Percentiles rank a stretch among this genome's conserved stretches.
Evolutionary conservation across 2,888 invertebrate genomes (phyloP).

Genomic region (Labia minor): DNA sequence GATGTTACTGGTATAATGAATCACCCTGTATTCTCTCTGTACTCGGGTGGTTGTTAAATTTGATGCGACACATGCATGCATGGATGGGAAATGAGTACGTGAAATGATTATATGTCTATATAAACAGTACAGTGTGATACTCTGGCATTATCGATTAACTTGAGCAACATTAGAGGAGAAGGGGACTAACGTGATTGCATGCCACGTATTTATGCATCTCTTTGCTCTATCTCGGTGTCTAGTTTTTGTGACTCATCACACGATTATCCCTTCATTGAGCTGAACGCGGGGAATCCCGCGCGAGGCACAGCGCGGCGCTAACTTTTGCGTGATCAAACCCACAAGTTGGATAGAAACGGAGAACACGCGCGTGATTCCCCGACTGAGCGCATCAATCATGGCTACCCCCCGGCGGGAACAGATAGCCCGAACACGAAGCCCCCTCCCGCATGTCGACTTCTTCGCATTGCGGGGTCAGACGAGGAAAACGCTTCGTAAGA

Average conservation of each 20-base stretch:
- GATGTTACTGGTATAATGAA: neutral
- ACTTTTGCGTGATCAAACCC: neutral
- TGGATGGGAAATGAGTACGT: slow-evolving; percentile 8
- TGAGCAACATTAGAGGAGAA: neutral
- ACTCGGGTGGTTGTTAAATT: neutral
- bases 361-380: neutral
- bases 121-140: slow-evolving; percentile 1
- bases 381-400: slow-evolving; percentile 1
- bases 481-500: neutral
- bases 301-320: slow-evolving; percentile 2
- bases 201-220: slow-evolving; percentile 13
- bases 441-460: neutral
- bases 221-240: neutral
- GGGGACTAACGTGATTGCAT: neutral
- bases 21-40: neutral
- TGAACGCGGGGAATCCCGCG: neutral
- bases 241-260: slow-evolving; percentile 4
- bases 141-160: slow-evolving; percentile 13
- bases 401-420: neutral
- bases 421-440: slow-evolving; percentile 1
- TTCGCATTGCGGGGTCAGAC: neutral
- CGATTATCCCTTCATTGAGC: neutral
- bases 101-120: neutral
- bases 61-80: slow-evolving; percentile 13
- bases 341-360: neutral